Percentiles rank a stretch among this genome's conserved stretches.
These are phyloP conservation scores for Varanus salvator DNA, from an alignment of 2,113 vertebrate genomes.

Conservation along the genomic window DNA sequence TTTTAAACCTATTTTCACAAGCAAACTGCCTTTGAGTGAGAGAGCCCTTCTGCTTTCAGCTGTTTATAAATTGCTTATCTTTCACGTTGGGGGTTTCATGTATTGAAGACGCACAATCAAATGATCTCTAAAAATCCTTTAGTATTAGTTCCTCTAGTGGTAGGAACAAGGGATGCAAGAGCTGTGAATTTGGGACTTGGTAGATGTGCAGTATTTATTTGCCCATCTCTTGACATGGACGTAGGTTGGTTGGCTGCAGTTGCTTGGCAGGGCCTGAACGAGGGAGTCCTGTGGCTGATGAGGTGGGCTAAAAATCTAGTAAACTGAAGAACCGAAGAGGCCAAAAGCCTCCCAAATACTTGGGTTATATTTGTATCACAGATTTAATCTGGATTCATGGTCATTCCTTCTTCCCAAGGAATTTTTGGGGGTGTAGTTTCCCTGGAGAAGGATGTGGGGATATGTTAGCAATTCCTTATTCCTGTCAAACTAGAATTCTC, in stretches of 20 bases:
- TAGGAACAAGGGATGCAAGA: too few species aligned
- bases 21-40: not conserved
- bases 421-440: not conserved
- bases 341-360: not conserved
- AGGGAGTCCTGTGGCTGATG: too few species aligned
- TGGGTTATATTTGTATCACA: not conserved
- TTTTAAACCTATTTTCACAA: not conserved
- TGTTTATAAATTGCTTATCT: too few species aligned
- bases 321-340: not conserved
- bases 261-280: not conserved
- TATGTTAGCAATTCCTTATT: not conserved
- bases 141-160: not conserved
- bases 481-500: not conserved
- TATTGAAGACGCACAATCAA: not conserved
- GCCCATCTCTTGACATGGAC: too few species aligned
- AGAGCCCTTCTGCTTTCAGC: too few species aligned
- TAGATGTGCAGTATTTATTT: too few species aligned
- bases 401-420: too few species aligned
- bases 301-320: too few species aligned
- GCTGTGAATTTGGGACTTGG: too few species aligned
- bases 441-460: too few species aligned
- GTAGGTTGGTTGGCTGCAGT: not conserved
- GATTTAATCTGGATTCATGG: not conserved
- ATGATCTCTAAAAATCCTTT: not conserved
- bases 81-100: not conserved